Evolutionary conservation across 2,797 vertebrate genomes (phyloP), one percentile per base, ranked within the genome.

Genomic region (Sebastes kiyomatsui): DNA sequence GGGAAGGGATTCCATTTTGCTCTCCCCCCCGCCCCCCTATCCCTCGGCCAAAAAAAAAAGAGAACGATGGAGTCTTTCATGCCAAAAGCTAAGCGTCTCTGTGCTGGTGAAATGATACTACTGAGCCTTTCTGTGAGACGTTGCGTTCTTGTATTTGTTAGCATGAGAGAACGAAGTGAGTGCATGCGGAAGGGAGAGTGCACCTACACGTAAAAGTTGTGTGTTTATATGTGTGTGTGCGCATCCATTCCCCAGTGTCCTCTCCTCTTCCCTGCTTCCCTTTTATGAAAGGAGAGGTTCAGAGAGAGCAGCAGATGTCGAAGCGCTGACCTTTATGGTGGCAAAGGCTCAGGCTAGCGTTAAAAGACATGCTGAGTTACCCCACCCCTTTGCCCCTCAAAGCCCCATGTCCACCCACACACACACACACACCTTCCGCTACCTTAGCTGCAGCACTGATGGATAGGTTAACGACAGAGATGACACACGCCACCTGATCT

Each of bases 251-350:
- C 93, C 94, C 18, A 2, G 90, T 87, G 94, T 94, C 87, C 67
- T 94, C 93, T 95, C 90, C 83, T 92, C 90, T 94, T 95, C 90
- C 87, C 90, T 3, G 88, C 90, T 85, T 90, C 75, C 82, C 90
- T 85, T 80, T 89, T 84, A 90, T 93, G 92, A 93, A 95, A 91
- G 88, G 90, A 90, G 88, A 90, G 91, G 92, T 92, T 90, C 89
- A 92, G 91, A 95, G 82, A 88, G 90, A 92, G 89, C 91, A 94
- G 92, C 93, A 94, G 93, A 94, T 94, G 93, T 93, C 83, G 75
- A 90, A 88, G 93, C 87, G 32, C 88, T 93, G 93, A 95, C 94
- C 94, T 94, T 94, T 94, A 90, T 93, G 90, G 88, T 88, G 92
- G 92, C 93, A 90, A 88, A 90, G 90, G 91, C 90, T 89, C 61